These are phyloP conservation scores for Pegoplata infirma DNA, from an alignment of 2,888 invertebrate genomes.

Conservation along the genomic window DNA sequence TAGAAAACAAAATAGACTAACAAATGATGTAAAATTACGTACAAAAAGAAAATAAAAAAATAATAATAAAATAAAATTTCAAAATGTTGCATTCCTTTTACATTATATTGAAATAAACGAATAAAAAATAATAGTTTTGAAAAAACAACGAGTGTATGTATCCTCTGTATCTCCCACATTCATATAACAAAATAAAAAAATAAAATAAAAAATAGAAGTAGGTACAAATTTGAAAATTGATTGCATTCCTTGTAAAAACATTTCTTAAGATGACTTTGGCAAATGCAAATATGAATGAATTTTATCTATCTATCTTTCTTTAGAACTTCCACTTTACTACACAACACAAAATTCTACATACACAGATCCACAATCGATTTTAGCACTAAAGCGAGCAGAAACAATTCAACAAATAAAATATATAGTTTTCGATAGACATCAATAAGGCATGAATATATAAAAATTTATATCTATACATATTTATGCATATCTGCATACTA, in stretches of 20 bases:
- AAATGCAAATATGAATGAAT: constrained; percentile 62
- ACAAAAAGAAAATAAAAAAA: too few relatives aligned
- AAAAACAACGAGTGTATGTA: constrained; percentile 1
- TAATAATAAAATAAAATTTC: neutral
- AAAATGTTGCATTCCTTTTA: constrained; percentile 28
- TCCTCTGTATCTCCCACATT: too few relatives aligned
- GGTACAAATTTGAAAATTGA: constrained; percentile 75
- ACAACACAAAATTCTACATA: too few relatives aligned
- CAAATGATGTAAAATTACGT: constrained; percentile 19
- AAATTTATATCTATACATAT: constrained; percentile 16
- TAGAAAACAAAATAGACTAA: constrained; percentile 27
- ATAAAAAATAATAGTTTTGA: too few relatives aligned
- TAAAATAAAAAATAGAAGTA: constrained; percentile 23
- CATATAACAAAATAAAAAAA: neutral
- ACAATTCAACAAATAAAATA: constrained; percentile 54
- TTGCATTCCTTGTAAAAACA: constrained; percentile 72
- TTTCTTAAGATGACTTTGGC: constrained; percentile 64
- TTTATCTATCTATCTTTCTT: constrained; percentile 5
- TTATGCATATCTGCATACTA: neutral
- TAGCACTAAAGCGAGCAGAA: constrained; percentile 53
- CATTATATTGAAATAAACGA: constrained; percentile 18
- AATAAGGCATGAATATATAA: constrained; percentile 21
- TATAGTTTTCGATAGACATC: constrained; percentile 43
- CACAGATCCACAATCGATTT: constrained; percentile 33
- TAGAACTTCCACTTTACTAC: neutral